These are phyloP conservation scores for Auanema sp. DNA, from an alignment of 2,888 invertebrate species.

Conservation along the genomic window DNA sequence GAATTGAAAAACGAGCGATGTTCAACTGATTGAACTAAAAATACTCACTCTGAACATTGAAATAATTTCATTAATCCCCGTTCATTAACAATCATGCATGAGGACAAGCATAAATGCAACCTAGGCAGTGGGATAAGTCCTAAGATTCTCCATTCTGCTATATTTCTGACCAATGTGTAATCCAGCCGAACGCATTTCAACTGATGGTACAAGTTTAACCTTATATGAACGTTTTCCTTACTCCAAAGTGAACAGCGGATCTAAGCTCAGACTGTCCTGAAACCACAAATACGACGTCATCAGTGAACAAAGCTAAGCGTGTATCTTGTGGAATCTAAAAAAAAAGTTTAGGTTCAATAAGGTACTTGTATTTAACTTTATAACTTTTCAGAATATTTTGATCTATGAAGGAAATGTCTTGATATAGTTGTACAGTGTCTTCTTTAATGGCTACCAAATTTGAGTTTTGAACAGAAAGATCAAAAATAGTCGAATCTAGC, in stretches of 20 bases:
- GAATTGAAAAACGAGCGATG: slow-evolving; percentile 16
- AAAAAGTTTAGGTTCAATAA: not conserved
- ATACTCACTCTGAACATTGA: slow-evolving; percentile 17
- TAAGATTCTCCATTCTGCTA: slow-evolving; percentile 40
- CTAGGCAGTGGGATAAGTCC: slow-evolving; percentile 37
- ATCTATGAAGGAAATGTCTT: not conserved
- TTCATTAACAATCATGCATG: slow-evolving; percentile 42
- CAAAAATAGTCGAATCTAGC: slow-evolving; percentile 4
- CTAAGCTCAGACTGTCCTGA: slow-evolving; percentile 32
- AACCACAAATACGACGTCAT: slow-evolving; percentile 38
- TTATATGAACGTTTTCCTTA: slow-evolving; percentile 15
- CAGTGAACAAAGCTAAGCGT: slow-evolving; percentile 32
- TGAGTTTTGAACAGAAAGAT: slow-evolving; percentile 5
- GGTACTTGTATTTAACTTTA: not conserved
- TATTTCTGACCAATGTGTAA: slow-evolving; percentile 26
- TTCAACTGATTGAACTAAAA: slow-evolving; percentile 6
- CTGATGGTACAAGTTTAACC: too few relatives aligned
- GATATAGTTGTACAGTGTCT: not conserved
- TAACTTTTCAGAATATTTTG: slow-evolving; percentile 6
- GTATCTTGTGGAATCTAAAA: slow-evolving; percentile 39
- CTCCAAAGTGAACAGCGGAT: slow-evolving; percentile 39
- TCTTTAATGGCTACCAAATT: slow-evolving; percentile 4
- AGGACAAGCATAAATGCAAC: slow-evolving; percentile 27
- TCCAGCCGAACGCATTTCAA: slow-evolving; percentile 33
- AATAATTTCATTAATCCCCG: slow-evolving; percentile 38